Percentiles rank a stretch among this genome's conserved stretches.
Evolutionary conservation across 2,888 invertebrate species (phyloP).

Genomic region (Tipula helvola): DNA sequence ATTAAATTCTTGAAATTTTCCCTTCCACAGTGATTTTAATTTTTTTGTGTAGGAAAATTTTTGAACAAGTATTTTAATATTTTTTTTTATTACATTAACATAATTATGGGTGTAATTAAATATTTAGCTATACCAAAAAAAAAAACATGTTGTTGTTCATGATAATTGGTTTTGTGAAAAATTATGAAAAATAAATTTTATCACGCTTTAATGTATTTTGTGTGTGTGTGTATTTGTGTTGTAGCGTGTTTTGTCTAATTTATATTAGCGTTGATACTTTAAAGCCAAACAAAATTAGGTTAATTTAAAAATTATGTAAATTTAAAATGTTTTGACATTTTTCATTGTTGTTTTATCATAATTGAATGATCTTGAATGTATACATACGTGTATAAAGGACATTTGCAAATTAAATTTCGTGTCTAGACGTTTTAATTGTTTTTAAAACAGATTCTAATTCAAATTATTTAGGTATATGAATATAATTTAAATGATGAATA

Average conservation of each 20-base stretch:
- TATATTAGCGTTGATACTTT: neutral
- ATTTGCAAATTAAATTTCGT: neutral
- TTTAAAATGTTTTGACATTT: neutral
- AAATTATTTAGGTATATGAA: neutral
- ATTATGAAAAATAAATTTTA: neutral
- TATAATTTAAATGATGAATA: neutral
- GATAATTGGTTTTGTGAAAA: neutral
- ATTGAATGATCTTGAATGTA: neutral
- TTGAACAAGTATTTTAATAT: neutral
- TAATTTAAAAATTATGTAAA: neutral
- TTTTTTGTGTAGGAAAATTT: neutral
- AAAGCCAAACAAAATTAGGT: neutral
- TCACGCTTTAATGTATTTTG: neutral
- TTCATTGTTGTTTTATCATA: neutral
- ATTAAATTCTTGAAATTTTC: neutral
- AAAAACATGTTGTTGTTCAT: neutral
- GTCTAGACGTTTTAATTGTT: neutral
- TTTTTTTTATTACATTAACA: neutral
- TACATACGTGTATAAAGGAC: neutral
- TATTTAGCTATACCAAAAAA: neutral
- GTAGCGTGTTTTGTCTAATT: neutral
- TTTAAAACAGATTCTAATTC: neutral
- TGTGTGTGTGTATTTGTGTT: neutral
- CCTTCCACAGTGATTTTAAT: neutral
- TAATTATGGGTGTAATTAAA: neutral